Percentiles rank a stretch among this genome's conserved stretches.
Conservation (phyloP, 23 tunicate species). For the Ascidia mentula region DNA sequence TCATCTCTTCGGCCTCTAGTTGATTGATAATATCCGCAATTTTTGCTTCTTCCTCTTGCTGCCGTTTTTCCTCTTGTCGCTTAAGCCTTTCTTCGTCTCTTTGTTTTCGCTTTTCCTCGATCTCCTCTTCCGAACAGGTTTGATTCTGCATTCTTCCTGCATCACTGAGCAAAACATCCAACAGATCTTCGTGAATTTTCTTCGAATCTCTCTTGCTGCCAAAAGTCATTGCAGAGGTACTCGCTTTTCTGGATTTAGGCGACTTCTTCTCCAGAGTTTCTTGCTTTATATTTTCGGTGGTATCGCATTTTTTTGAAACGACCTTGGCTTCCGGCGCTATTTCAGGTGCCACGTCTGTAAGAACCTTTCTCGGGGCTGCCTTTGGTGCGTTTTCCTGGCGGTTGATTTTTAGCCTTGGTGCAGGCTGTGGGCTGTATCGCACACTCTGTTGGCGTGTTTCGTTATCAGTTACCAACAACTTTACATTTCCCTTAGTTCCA, state of each 20-base stretch:
- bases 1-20: background rate
- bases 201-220: background rate
- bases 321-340: background rate
- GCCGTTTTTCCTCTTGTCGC: constrained; percentile 15
- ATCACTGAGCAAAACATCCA: background rate
- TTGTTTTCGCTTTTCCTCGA: background rate
- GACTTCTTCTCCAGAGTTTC: background rate
- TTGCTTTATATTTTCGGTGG: background rate
- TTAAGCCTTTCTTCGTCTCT: background rate
- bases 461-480: background rate
- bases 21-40: background rate
- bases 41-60: constrained; percentile 4
- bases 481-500: background rate
- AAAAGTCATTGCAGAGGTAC: background rate
- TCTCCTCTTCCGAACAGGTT: background rate
- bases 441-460: background rate
- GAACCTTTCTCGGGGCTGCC: background rate
- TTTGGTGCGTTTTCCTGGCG: background rate
- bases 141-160: background rate
- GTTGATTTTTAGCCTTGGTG: background rate
- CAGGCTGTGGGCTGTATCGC: background rate
- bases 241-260: background rate
- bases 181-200: background rate
- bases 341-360: background rate
- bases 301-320: background rate